These are phyloP conservation scores for Apoda limacodes DNA, from an alignment of 2,888 invertebrate species.

Conservation along the genomic window DNA sequence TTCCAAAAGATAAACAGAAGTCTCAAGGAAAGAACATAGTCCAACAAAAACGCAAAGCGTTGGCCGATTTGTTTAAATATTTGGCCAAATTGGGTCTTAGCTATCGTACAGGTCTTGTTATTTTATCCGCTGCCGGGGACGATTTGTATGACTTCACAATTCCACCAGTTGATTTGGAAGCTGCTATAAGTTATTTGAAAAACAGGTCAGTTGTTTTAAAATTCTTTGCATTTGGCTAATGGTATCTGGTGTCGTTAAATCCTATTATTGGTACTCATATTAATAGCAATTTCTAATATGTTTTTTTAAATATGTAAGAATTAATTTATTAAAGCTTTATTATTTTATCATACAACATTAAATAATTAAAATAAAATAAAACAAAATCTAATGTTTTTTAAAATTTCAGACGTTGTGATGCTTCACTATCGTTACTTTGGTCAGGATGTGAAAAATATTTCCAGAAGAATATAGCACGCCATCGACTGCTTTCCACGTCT, in stretches of 20 bases:
- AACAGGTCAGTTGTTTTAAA: slow-evolving; percentile 48
- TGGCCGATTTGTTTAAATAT: slow-evolving; percentile 88
- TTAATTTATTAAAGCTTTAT: too few species aligned
- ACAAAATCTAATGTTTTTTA: neutral
- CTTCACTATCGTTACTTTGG: slow-evolving; percentile 72
- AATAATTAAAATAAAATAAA: neutral
- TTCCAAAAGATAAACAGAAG: slow-evolving; percentile 79
- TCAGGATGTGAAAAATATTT: slow-evolving; percentile 81
- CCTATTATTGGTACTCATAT: too few species aligned
- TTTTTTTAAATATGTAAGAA: too few species aligned
- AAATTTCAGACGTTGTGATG: slow-evolving; percentile 66
- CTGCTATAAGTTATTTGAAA: slow-evolving; percentile 66
- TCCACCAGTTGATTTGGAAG: slow-evolving; percentile 78
- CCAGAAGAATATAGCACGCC: slow-evolving; percentile 76
- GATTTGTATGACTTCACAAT: slow-evolving; percentile 73
- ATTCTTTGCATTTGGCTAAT: too few species aligned
- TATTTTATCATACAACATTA: too few species aligned
- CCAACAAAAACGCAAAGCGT: slow-evolving; percentile 85
- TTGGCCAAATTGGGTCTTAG: slow-evolving; percentile 82
- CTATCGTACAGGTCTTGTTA: slow-evolving; percentile 81
- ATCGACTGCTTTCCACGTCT: slow-evolving; percentile 72
- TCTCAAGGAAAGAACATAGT: slow-evolving; percentile 84
- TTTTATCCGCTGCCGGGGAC: slow-evolving; percentile 54
- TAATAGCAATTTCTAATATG: too few species aligned
- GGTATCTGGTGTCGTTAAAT: too few species aligned